Conservation (phyloP, 2,888 invertebrate genomes). For the Hemaris fuciformis region DNA sequence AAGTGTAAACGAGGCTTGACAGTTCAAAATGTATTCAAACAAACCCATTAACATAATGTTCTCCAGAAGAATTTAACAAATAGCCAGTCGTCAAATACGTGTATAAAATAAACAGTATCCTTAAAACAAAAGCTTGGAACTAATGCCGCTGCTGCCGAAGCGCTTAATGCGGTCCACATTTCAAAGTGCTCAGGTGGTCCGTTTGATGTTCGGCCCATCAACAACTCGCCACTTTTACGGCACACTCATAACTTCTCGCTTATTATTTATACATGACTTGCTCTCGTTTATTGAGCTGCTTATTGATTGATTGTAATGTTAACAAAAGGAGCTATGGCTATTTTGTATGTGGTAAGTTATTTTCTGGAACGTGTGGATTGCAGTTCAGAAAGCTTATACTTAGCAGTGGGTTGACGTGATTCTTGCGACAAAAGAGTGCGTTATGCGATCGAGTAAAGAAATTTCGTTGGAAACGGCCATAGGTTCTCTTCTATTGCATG, state of each 20-base stretch:
- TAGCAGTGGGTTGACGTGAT: too few species aligned
- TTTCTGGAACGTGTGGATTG: neutral
- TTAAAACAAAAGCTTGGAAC: slow-evolving; percentile 21
- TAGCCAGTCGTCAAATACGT: slow-evolving; percentile 12
- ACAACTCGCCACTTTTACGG: slow-evolving; percentile 40
- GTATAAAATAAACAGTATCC: slow-evolving; percentile 16
- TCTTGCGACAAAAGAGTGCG: too few species aligned
- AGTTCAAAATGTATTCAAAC: neutral
- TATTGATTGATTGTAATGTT: neutral
- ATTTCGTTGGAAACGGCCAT: too few species aligned
- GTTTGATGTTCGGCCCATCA: slow-evolving; percentile 34
- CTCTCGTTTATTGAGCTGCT: neutral
- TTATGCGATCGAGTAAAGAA: too few species aligned
- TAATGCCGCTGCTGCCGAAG: slow-evolving; percentile 30
- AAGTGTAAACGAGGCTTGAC: too few species aligned
- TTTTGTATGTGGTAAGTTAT: neutral
- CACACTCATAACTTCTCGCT: slow-evolving; percentile 28
- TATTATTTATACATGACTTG: neutral
- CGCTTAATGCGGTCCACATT: slow-evolving; percentile 42
- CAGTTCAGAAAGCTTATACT: neutral
- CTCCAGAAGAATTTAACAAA: slow-evolving; percentile 12
- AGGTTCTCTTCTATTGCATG: too few species aligned
- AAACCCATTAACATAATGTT: neutral
- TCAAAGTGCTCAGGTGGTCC: slow-evolving; percentile 47
- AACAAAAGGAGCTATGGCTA: neutral